phyloP scores from a whole-genome alignment of 2,888 invertebrate species.

The Lysandra coridon region DNA sequence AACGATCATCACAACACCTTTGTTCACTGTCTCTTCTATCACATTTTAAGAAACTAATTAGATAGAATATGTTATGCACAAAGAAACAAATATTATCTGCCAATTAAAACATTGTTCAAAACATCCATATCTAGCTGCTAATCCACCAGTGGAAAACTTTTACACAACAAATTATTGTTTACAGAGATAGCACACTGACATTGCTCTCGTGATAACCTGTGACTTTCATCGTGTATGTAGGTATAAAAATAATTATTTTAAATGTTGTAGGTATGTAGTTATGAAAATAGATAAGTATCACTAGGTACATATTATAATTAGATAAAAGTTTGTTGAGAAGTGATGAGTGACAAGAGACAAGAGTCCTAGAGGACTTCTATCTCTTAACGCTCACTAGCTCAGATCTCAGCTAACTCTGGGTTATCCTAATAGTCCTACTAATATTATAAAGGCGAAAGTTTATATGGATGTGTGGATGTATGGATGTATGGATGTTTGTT shows the following conservation, averaged over 20 bases:
- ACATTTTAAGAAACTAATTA: neutral
- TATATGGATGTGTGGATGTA: no score
- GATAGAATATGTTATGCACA: neutral
- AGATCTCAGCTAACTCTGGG: no score
- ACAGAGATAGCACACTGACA: neutral
- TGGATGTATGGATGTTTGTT: no score
- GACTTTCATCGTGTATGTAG: neutral
- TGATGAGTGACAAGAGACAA: no score
- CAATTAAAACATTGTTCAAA: neutral
- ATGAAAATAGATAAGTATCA: neutral
- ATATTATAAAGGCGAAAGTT: no score
- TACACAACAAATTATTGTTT: neutral
- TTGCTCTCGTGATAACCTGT: neutral
- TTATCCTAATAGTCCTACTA: no score
- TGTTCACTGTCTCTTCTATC: neutral
- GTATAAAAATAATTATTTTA: neutral
- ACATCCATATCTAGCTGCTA: slow-evolving; percentile 15
- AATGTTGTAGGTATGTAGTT: neutral
- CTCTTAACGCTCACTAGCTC: no score
- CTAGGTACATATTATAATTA: no score
- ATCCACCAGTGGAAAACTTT: slow-evolving; percentile 18
- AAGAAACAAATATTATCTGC: neutral
- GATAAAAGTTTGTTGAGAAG: no score
- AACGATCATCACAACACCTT: no score
- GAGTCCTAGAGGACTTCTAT: no score